A percentile compares a stretch with the other conserved stretches of the same genome.
Evolutionary conservation across 2,888 invertebrate genomes (phyloP).

Genomic region (Gibbula magus): DNA sequence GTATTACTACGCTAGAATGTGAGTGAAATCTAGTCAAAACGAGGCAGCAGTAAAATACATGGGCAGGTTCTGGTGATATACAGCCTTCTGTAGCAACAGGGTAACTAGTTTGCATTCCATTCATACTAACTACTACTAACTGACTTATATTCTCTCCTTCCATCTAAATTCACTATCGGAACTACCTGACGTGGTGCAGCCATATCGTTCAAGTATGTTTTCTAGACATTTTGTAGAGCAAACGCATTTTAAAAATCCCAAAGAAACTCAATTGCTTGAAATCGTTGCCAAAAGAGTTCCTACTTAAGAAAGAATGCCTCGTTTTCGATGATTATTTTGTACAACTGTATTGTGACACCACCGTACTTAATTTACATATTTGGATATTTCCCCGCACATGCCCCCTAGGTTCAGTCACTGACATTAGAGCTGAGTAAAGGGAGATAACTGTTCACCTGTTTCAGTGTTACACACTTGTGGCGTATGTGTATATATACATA

Average conservation of each 20-base stretch:
- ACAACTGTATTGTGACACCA: conserved; percentile 9
- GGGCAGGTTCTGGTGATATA: too few relatives aligned
- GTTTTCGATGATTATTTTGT: conserved; percentile 15
- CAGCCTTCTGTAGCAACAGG: too few relatives aligned
- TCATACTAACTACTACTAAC: too few relatives aligned
- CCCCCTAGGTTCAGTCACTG: neutral
- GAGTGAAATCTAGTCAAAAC: conserved; percentile 21
- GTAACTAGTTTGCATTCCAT: too few relatives aligned
- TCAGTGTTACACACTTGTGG: too few relatives aligned
- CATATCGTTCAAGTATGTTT: too few relatives aligned
- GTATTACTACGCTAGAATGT: conserved; percentile 14
- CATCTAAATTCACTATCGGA: conserved; percentile 5
- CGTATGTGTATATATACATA: too few relatives aligned
- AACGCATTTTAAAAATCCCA: too few relatives aligned
- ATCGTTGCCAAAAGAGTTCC: neutral
- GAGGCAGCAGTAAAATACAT: neutral
- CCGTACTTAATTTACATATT: conserved; percentile 22
- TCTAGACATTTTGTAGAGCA: too few relatives aligned
- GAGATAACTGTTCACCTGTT: too few relatives aligned
- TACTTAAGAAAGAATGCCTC: conserved; percentile 6
- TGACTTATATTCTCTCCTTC: neutral
- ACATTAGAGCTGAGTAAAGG: neutral
- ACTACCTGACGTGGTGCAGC: too few relatives aligned
- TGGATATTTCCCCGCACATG: conserved; percentile 2
- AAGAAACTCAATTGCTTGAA: too few relatives aligned